Conservation (phyloP, 2,797 vertebrate species). For the Trichosurus vulpecula region DNA sequence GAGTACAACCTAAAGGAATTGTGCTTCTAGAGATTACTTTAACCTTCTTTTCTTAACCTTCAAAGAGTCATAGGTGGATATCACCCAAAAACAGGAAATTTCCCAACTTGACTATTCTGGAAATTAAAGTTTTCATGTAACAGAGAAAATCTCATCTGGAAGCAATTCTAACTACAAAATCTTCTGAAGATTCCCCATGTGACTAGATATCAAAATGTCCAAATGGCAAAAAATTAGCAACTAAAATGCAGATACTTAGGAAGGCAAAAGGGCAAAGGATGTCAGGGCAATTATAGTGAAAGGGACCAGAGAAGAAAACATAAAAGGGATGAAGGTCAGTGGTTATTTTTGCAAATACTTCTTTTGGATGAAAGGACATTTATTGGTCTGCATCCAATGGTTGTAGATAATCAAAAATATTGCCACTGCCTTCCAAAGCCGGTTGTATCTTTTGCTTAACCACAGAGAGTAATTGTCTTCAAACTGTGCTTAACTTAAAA, state of each 20-base stretch:
- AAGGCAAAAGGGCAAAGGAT: conserved; percentile 41
- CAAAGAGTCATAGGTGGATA: conserved; percentile 42
- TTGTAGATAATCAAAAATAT: neutral
- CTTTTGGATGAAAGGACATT: conserved; percentile 11
- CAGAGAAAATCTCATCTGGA: conserved; percentile 51
- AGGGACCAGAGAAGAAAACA: conserved; percentile 19
- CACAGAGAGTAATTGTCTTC: neutral
- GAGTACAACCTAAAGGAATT: neutral
- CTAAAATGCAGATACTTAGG: conserved; percentile 31
- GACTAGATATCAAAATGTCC: neutral
- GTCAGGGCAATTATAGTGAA: neutral
- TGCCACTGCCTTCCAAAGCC: neutral
- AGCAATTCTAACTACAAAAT: conserved; percentile 31
- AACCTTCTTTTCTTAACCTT: neutral
- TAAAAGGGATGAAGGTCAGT: neutral
- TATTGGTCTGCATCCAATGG: neutral
- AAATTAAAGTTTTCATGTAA: conserved; percentile 59
- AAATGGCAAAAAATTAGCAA: conserved; percentile 29
- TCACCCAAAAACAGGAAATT: conserved; percentile 63
- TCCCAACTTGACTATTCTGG: conserved; percentile 59
- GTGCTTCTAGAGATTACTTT: neutral
- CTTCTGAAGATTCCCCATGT: neutral
- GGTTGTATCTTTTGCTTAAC: neutral
- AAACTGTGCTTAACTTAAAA: conserved; percentile 30
- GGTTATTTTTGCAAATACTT: conserved; percentile 31